Evolutionary conservation across 2,888 invertebrate genomes (phyloP).

Genomic region (Elaeidobius kamerunicus): DNA sequence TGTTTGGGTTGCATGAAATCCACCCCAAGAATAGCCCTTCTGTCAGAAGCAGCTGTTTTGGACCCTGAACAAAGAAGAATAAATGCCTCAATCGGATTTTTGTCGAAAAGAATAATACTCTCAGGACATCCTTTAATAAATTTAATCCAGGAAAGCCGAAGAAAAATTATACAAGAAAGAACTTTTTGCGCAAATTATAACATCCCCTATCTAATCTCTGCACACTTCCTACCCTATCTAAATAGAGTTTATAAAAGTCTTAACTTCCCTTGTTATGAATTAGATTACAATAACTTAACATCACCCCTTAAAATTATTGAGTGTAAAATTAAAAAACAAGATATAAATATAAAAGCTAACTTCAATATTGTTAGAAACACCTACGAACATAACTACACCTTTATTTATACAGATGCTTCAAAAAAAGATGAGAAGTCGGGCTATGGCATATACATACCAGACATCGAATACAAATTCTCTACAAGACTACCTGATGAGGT

Average conservation of each 20-base stretch:
- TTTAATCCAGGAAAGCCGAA: background rate
- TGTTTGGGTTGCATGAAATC: constrained; percentile 4
- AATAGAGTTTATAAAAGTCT: constrained; percentile 1
- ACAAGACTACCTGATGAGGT: background rate
- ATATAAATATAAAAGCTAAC: background rate
- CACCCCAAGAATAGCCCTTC: background rate
- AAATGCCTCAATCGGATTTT: background rate
- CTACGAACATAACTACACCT: too few species aligned
- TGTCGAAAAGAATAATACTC: background rate
- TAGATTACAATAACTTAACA: background rate
- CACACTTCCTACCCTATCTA: background rate
- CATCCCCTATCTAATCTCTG: background rate
- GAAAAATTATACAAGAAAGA: background rate
- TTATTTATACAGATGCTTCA: constrained; percentile 1
- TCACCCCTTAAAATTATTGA: background rate
- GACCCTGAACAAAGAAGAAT: background rate
- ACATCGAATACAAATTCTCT: background rate
- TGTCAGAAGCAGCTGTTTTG: background rate
- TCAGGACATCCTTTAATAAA: background rate
- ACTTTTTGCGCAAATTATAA: background rate
- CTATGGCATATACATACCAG: background rate
- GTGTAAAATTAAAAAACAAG: background rate
- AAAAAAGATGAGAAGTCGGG: background rate
- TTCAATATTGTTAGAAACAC: background rate
- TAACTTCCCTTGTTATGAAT: background rate